phyloP scores from a whole-genome alignment of 2,888 invertebrate genomes.

The Iphiclides podalirius region DNA sequence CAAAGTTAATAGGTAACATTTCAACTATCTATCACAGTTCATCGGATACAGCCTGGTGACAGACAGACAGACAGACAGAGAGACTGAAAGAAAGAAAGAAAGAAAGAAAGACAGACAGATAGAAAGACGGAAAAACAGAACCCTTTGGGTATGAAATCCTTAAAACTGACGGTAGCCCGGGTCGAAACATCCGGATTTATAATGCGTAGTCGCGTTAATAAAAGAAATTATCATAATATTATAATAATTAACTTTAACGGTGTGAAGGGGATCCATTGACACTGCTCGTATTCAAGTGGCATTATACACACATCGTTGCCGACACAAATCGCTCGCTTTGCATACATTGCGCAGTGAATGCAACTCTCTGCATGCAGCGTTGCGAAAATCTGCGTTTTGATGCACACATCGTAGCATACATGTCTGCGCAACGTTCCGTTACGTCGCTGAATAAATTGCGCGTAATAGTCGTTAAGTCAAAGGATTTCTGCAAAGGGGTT shows the following conservation, averaged over 20 bases:
- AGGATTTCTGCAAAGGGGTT: neutral
- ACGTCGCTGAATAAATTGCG: constrained; percentile 10
- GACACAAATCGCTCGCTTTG: constrained; percentile 57
- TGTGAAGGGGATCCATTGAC: constrained; percentile 35
- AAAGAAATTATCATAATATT: no score
- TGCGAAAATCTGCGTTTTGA: constrained; percentile 23
- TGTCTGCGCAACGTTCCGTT: neutral
- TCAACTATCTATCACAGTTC: no score
- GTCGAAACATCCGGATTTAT: no score
- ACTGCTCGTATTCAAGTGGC: constrained; percentile 45
- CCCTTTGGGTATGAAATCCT: no score
- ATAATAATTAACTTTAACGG: constrained; percentile 23
- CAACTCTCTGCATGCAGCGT: constrained; percentile 2
- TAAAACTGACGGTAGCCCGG: no score
- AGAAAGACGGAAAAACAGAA: no score
- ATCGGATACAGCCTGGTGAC: no score
- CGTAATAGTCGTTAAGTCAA: neutral
- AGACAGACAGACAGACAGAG: no score
- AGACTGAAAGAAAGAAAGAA: no score
- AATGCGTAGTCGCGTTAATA: no score
- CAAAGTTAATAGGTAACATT: no score
- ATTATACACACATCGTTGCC: constrained; percentile 47
- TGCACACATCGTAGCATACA: constrained; percentile 12
- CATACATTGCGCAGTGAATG: constrained; percentile 43
- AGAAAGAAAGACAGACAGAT: no score